Base-by-base conservation (phyloP, 2,888 invertebrate species). In the Caenorhabditis macrosperma region DNA sequence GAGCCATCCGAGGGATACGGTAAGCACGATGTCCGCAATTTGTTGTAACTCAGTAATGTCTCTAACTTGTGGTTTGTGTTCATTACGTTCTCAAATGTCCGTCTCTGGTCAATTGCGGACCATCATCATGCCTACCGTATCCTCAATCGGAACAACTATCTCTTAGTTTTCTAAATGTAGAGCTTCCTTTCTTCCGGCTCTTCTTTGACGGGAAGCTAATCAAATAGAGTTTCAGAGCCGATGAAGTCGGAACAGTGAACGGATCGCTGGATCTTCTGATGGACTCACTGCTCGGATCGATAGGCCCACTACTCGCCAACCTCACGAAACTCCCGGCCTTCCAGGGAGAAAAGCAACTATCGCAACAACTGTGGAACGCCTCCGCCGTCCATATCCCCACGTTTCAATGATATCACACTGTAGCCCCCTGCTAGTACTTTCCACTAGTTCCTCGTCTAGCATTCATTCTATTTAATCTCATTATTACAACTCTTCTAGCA, bases 231-330 rank as follows among this genome's bases (percentile, higher is more conserved):
- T 64, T 28, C 72, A 85, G 85, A 55, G 85, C 86, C 5, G 87
- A 88, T 52, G 87, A 88, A 75, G 57, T 80, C 22, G 88, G 87
- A 20, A 84, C 86, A 9, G 82, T 87, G 15, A 82, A 86, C 33
- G 89, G 89, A 41, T 81, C 88, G 0, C 78, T 89, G 17, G 89
- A 89, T 64, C 72, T 89, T 20, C 48, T 89, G 64, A 88, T 89
- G 88, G 89, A 89, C 78, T 78, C 86, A n/a, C 72, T 89, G 24
- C 64, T 86, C 61, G 84, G 85, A 15, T 83, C 86, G 12, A 83
- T 87, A 68, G 86, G 77, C 2, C 87, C 87, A 10, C 69, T 87
- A 17, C 71, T 87, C 7, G 81, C 85, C 3, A 77, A 86, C n/a
- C 60, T 84, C 1, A 63, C 76, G 24, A 85, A 84, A 33, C 67